phyloP scores from a whole-genome alignment of 2,797 vertebrate genomes.

The Ibycter americanus region DNA sequence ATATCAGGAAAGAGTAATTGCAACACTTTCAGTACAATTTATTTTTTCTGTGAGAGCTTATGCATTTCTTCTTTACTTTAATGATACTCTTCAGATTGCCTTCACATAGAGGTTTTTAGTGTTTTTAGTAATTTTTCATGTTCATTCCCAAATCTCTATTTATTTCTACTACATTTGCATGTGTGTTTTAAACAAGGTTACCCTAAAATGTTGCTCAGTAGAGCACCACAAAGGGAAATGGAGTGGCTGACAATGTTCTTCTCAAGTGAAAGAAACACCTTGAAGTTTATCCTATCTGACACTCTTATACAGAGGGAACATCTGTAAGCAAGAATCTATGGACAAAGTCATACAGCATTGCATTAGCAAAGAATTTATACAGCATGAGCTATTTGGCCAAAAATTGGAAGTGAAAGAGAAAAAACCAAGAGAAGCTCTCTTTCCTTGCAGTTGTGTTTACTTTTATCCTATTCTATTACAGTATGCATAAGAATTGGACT shows the following conservation, averaged over 20 bases:
- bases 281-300: neutral
- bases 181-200: neutral
- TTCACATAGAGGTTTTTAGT: neutral
- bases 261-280: neutral
- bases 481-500: neutral
- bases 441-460: neutral
- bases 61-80: neutral
- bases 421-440: neutral
- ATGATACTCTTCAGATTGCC: neutral
- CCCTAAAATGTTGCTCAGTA: neutral
- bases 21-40: neutral
- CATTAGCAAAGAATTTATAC: neutral
- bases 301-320: neutral
- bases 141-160: neutral
- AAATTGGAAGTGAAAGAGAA: neutral
- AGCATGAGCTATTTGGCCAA: neutral
- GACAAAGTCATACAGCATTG: neutral
- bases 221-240: neutral
- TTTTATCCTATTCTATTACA: neutral
- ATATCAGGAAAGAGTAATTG: neutral
- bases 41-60: neutral
- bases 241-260: neutral
- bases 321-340: neutral
- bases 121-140: neutral
- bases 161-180: neutral